Conservation (phyloP, 1,140 invertebrate species). For the Doryteuthis pealeii region DNA sequence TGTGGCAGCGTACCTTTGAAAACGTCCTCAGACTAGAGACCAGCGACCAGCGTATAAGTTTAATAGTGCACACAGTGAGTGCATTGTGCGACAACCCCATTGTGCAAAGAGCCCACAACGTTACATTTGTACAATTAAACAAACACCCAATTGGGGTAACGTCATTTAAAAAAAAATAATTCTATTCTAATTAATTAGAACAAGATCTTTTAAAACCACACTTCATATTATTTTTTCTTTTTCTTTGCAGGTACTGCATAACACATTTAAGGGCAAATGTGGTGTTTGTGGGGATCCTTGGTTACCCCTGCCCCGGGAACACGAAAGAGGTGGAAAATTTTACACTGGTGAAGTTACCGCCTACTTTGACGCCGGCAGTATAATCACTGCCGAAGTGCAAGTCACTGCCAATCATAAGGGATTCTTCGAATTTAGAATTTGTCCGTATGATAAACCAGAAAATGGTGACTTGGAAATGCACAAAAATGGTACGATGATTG, state of each 20-base stretch:
- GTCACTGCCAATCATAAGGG: constrained; percentile 43
- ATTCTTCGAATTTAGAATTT: constrained; percentile 35
- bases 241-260: constrained; percentile 31
- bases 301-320: constrained; percentile 71
- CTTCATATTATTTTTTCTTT: neutral
- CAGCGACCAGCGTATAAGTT: too few species aligned
- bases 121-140: too few species aligned
- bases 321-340: constrained; percentile 85
- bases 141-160: too few species aligned
- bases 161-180: too few species aligned
- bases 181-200: too few species aligned
- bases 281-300: constrained; percentile 59
- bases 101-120: too few species aligned
- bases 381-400: constrained; percentile 55
- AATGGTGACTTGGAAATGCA: constrained; percentile 28
- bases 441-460: constrained; percentile 30
- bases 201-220: too few species aligned
- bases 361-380: constrained; percentile 80
- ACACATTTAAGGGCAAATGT: constrained; percentile 51
- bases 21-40: too few species aligned
- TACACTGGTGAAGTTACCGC: constrained; percentile 81
- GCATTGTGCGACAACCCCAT: too few species aligned
- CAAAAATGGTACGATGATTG: constrained; percentile 25
- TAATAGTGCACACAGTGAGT: too few species aligned
- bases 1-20: too few species aligned